Evolutionary conservation across 2,888 invertebrate genomes (phyloP).

Genomic region (Heliconius sara): DNA sequence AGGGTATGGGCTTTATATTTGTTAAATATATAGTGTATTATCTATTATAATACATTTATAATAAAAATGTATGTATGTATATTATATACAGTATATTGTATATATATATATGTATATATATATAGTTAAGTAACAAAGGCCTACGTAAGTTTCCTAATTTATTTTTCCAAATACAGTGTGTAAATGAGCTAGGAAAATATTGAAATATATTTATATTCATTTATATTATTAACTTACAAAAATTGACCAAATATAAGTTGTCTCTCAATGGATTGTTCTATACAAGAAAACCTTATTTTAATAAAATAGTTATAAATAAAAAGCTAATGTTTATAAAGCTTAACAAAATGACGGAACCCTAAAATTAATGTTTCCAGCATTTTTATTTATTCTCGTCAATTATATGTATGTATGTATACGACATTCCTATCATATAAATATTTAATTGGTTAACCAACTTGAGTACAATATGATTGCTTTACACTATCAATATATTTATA

Average conservation of each 20-base stretch:
- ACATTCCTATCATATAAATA: constrained; percentile 27
- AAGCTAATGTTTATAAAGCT: not conserved
- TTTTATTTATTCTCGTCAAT: constrained; percentile 24
- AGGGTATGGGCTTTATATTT: not conserved
- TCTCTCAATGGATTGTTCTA: not conserved
- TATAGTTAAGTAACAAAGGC: constrained; percentile 1
- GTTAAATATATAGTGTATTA: not conserved
- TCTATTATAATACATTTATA: not conserved
- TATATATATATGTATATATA: no score
- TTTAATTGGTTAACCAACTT: constrained; percentile 8
- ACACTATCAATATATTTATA: not conserved
- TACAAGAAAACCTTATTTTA: not conserved
- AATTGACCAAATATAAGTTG: not conserved
- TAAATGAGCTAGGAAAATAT: not conserved
- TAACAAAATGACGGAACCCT: not conserved
- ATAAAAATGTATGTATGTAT: constrained; percentile 1
- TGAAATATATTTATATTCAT: not conserved
- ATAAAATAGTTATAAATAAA: not conserved
- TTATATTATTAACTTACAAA: constrained; percentile 2
- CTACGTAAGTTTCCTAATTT: constrained; percentile 5
- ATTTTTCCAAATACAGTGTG: not conserved
- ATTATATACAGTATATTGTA: not conserved
- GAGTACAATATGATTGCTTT: constrained; percentile 12
- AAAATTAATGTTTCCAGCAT: not conserved
- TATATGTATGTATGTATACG: constrained; percentile 23